These are phyloP conservation scores for Helicolenus hilgendorfi DNA, from an alignment of 2,797 vertebrate species.

Conservation along the genomic window DNA sequence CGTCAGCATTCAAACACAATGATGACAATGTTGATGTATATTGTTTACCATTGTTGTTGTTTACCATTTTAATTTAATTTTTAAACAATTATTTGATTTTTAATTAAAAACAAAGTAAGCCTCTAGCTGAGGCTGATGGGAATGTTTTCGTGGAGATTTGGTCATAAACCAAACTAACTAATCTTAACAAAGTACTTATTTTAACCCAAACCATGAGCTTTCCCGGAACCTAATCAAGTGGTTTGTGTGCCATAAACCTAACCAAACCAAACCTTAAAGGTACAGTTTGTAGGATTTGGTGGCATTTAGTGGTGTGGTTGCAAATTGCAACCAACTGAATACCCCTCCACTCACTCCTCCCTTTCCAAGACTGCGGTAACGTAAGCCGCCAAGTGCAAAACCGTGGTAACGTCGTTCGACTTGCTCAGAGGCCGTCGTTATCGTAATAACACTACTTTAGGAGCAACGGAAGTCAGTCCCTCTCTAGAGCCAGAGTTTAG, in stretches of 20 bases:
- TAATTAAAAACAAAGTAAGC: neutral
- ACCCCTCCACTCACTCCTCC: accelerated
- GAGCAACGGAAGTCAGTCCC: too few relatives aligned
- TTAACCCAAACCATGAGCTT: neutral
- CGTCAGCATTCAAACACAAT: neutral
- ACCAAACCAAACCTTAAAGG: neutral
- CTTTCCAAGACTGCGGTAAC: too few relatives aligned
- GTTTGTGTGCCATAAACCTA: neutral
- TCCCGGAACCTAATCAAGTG: neutral
- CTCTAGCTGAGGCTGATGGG: neutral
- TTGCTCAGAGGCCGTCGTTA: too few relatives aligned
- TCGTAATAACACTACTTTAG: too few relatives aligned
- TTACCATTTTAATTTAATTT: too few relatives aligned
- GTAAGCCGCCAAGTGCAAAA: too few relatives aligned
- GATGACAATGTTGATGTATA: neutral
- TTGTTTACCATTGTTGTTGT: neutral
- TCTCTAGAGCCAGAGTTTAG: too few relatives aligned
- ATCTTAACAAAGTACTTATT: neutral
- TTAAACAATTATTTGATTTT: too few relatives aligned
- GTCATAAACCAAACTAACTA: neutral
- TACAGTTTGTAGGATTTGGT: neutral
- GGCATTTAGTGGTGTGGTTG: neutral
- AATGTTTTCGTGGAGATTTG: neutral
- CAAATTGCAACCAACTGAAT: neutral
- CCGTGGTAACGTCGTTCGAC: accelerated